Percentiles rank a stretch among this genome's conserved stretches.
Evolutionary conservation across 2,113 vertebrate species (phyloP).

Genomic region (Apteryx mantelli): DNA sequence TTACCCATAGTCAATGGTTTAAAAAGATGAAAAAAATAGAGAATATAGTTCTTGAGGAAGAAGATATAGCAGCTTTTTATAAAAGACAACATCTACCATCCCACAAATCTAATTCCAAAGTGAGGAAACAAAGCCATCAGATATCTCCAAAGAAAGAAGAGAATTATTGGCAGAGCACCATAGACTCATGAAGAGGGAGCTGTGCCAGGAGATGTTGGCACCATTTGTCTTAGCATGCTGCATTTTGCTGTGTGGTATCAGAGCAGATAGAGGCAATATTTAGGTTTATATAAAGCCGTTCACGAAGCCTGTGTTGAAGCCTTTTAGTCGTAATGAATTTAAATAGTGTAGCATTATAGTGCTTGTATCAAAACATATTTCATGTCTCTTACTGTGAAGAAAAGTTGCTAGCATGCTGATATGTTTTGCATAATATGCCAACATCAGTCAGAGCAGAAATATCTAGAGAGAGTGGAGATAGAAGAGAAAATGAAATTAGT

Average conservation of each 20-base stretch:
- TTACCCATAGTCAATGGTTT: background rate
- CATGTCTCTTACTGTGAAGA: slow-evolving; percentile 3
- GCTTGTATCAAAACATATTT: slow-evolving; percentile 35
- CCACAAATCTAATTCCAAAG: background rate
- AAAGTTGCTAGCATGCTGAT: background rate
- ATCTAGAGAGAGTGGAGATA: background rate
- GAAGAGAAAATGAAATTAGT: background rate
- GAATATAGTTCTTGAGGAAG: background rate
- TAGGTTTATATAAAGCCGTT: background rate
- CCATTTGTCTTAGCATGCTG: background rate
- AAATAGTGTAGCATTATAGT: background rate
- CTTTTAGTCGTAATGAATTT: slow-evolving; percentile 4
- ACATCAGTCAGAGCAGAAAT: background rate
- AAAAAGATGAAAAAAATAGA: background rate
- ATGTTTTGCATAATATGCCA: slow-evolving; percentile 3
- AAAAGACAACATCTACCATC: background rate
- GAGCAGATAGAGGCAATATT: slow-evolving; percentile 19
- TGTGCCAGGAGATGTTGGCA: slow-evolving; percentile 6
- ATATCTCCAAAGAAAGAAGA: background rate
- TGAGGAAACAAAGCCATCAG: background rate
- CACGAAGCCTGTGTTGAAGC: background rate
- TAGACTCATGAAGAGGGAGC: background rate
- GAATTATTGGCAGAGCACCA: background rate
- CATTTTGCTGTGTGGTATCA: slow-evolving; percentile 13
- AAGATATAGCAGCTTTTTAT: background rate